Base-by-base conservation (phyloP, 2,888 invertebrate species). In the Bugulina stolonifera region DNA sequence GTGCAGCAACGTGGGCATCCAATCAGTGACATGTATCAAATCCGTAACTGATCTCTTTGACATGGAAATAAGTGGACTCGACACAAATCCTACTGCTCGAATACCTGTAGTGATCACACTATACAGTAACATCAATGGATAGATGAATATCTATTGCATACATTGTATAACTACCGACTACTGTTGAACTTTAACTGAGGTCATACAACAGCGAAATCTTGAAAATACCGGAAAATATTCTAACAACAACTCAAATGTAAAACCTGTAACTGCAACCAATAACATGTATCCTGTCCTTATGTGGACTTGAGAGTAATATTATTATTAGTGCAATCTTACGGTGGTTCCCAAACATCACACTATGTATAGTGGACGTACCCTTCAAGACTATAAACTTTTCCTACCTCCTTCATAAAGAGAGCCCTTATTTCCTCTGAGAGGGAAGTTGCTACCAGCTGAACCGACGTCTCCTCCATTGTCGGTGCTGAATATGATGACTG, bases 381-480 rank as follows among this genome's bases (percentile, higher is more conserved):
- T n/a, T n/a, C n/a, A n/a, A n/a, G n/a, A n/a, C 22, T 14, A 52
- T 14, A 52, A 10, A 14, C 57, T 25, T 5, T 64, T 64, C 18
- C 27, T 64, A 70, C 83, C 83, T 23, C 95, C 95, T 86, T 95
- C 95, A 90, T 92, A 96, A 0, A 93, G 83, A 0, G 93, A 93
- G 69, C 79, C 81, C 83, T 95, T 95, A 71, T 80, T 80, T 22
- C 83, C 83, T n/a, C 82, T 75, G 1, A 82, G 74, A 2, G 83
- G 83, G 32, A 74, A 77, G 74, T 83, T 83, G 23, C 81, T 83
- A 10, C 80, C 81, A 0, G 81, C 81, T 57, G 77, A 78, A 35
- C 76, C 75, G 0, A 75, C 73, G 5, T 79, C 79, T 14, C 81
- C 81, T n/a, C 81, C 81, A 72, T 81, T 81, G 70, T 70, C 70